phyloP scores from a whole-genome alignment of 1,140 invertebrate genomes.

The Scaptomyza hsui region DNA sequence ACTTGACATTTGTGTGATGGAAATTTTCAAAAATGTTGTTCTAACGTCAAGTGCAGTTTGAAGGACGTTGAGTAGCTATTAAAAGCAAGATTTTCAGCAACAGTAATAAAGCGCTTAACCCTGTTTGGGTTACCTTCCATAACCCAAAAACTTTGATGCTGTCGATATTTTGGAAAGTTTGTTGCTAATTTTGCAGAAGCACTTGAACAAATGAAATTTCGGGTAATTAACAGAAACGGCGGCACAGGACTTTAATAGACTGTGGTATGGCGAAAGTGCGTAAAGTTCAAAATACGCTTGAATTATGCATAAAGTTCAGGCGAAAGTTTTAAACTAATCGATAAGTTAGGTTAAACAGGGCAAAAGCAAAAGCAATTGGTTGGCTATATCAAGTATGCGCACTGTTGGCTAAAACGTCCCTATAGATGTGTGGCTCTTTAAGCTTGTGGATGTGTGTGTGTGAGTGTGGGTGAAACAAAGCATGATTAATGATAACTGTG shows the following conservation, averaged over 20 bases:
- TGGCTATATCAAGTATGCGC: conserved; percentile 60
- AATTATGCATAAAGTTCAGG: conserved; percentile 62
- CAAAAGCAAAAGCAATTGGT: conserved; percentile 29
- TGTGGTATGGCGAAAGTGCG: conserved; percentile 12
- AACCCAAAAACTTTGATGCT: conserved; percentile 38
- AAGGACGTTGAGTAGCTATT: conserved; percentile 16
- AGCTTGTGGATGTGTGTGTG: conserved; percentile 15
- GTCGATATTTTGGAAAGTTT: conserved; percentile 77
- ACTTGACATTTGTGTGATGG: conserved; percentile 32
- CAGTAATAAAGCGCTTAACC: conserved; percentile 65
- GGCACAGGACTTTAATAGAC: conserved; percentile 64
- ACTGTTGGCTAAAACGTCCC: conserved; percentile 38
- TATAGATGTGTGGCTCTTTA: background rate
- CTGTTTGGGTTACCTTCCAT: conserved; percentile 45
- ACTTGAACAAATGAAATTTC: conserved; percentile 68
- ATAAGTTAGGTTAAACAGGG: conserved; percentile 34
- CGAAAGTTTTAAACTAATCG: conserved; percentile 54
- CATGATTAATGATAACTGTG: conserved; percentile 78
- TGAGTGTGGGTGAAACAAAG: conserved; percentile 58
- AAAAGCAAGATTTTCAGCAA: conserved; percentile 33
- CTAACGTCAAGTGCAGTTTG: conserved; percentile 60
- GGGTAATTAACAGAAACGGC: conserved; percentile 70
- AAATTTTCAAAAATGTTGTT: conserved; percentile 23
- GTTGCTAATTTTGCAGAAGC: conserved; percentile 64
- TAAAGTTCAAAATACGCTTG: conserved; percentile 46